Base-by-base conservation (phyloP, 2,797 vertebrate species). In the Sebastolobus alascanus region DNA sequence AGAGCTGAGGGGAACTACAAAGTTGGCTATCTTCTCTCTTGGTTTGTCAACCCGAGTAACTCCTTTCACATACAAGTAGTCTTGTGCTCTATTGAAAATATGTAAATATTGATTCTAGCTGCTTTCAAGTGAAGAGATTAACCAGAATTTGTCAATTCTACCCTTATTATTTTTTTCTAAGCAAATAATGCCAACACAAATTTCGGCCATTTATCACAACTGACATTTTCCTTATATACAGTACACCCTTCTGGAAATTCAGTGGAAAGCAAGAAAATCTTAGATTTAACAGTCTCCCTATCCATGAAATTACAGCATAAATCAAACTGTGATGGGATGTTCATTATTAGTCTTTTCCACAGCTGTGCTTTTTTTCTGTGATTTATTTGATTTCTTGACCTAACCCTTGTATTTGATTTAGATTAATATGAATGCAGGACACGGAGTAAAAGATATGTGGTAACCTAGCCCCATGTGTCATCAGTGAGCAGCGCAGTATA, bases 371-470 rank as follows among this genome's bases (percentile, higher is more conserved):
- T 79, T 79, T 75, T 77, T 69, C 72, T 75, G 59, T 80, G 84
- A 89, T 90, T 87, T 82, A 86, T 91, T 85, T 79, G 68, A 89
- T 77, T 81, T 75, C 68, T 84, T 87, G 76, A 87, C 88, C 70
- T 61, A 68, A 83, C 59, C 60, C 72, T 76, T 80, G 50, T 76
- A 61, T 86, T 84, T 77, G 68, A 82, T 87, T 84, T 77, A 69
- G 71, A 90, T 77, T 79, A 82, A 89, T 90, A 79, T 59, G 78
- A 69, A 75, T 59, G 63, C 58, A 73, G 37, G 66, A 79, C 73
- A 80, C 79, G 35, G 33, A 77, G 82, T 74, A 60, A 77, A 79
- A 85, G 14, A 77, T 79, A 79, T 67, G 68, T 78, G 71, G 33
- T 84, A 83, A 79, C 75, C n/a, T 10, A 55, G 35, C 74, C 77